A percentile compares a stretch with the other conserved stretches of the same genome.
phyloP scores from a whole-genome alignment of 1,140 invertebrate species.

The Neodiprion virginianus region DNA sequence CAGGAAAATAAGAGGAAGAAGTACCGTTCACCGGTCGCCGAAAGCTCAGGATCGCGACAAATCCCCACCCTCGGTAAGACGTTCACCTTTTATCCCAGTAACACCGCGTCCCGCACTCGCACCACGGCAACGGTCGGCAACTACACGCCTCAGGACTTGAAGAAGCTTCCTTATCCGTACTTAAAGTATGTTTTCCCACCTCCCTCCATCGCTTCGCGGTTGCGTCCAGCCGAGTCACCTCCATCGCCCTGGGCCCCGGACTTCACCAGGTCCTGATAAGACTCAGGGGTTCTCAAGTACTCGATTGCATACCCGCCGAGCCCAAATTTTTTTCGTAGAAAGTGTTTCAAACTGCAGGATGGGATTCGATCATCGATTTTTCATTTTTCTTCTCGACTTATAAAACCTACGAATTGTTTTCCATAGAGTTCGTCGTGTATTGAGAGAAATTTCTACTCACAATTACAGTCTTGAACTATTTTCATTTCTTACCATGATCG shows the following conservation, averaged over 20 bases:
- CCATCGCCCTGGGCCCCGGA: neutral
- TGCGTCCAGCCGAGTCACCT: neutral
- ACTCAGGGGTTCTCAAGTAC: neutral
- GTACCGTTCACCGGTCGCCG: neutral
- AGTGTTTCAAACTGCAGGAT: too few species aligned
- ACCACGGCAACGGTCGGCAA: conserved; percentile 47
- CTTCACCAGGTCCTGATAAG: conserved; percentile 6
- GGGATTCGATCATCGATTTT: too few species aligned
- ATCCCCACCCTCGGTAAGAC: conserved; percentile 33
- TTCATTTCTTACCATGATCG: too few species aligned
- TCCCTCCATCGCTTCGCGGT: neutral
- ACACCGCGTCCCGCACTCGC: conserved; percentile 50
- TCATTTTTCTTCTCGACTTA: too few species aligned
- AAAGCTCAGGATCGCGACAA: conserved; percentile 6
- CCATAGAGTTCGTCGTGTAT: too few species aligned
- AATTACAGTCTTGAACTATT: too few species aligned
- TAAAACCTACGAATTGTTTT: too few species aligned
- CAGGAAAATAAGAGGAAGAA: neutral
- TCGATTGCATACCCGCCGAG: too few species aligned
- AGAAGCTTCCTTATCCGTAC: conserved; percentile 7
- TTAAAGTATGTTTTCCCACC: conserved; percentile 3
- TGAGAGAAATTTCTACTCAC: too few species aligned
- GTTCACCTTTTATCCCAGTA: conserved; percentile 65
- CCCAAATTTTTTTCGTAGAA: too few species aligned
- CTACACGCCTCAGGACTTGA: conserved; percentile 18